phyloP scores from a whole-genome alignment of 2,888 invertebrate genomes.

The Eupithecia tripunctaria region DNA sequence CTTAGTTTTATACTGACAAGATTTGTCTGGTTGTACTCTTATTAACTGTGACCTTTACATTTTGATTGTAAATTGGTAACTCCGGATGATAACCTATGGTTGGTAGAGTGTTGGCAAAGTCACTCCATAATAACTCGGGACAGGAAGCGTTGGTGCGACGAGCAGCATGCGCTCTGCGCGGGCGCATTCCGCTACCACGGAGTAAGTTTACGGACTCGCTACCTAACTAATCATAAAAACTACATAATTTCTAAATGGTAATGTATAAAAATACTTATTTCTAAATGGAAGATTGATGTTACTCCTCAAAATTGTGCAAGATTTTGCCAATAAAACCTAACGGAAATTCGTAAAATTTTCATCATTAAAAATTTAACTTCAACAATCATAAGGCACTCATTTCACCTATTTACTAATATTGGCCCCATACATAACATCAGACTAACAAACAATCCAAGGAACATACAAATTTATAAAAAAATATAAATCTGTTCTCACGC shows the following conservation, averaged over 20 bases:
- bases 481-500: conserved; percentile 57
- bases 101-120: conserved; percentile 64
- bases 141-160: conserved; percentile 11
- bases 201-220: conserved; percentile 57
- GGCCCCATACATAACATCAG: conserved; percentile 68
- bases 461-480: conserved; percentile 60
- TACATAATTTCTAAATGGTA: conserved; percentile 79
- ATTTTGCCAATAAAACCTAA: conserved; percentile 41
- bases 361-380: conserved; percentile 49
- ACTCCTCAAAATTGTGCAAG: conserved; percentile 52
- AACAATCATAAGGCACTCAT: conserved; percentile 76
- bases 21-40: conserved; percentile 77
- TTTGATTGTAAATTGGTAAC: conserved; percentile 84
- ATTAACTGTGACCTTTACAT: conserved; percentile 69
- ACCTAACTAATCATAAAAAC: conserved; percentile 59
- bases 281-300: conserved; percentile 78
- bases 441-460: conserved; percentile 66
- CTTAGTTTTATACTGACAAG: conserved; percentile 82
- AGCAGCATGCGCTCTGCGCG: background rate
- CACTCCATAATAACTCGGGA: conserved; percentile 53
- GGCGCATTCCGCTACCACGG: conserved; percentile 44
- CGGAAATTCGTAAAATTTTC: conserved; percentile 44
- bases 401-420: conserved; percentile 62
- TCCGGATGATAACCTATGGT: conserved; percentile 71
- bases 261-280: conserved; percentile 79